Conservation (phyloP, 2,888 invertebrate species). For the Pteria penguin region DNA sequence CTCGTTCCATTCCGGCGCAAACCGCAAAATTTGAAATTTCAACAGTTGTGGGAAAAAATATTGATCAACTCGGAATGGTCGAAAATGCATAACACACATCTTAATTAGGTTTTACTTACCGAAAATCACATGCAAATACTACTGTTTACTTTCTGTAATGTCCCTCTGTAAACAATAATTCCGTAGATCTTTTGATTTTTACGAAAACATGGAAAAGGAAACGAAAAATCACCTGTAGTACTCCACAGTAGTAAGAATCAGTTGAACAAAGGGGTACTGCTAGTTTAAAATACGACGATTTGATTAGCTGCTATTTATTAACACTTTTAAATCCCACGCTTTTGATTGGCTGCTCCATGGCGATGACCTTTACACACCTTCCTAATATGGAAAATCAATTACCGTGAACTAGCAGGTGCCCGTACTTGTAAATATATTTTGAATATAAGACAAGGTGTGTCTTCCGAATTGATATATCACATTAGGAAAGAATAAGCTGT, state of each 20-base stretch:
- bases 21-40: too few species aligned
- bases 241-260: conserved; percentile 61
- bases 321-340: conserved; percentile 48
- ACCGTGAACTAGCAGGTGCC: conserved; percentile 39
- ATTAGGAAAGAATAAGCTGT: too few species aligned
- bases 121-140: not conserved
- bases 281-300: conserved; percentile 62
- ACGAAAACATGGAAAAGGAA: conserved; percentile 56
- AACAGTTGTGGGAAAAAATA: too few species aligned
- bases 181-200: conserved; percentile 18
- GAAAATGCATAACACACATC: too few species aligned
- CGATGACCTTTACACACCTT: conserved; percentile 57
- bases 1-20: too few species aligned
- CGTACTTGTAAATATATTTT: conserved; percentile 33
- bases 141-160: not conserved
- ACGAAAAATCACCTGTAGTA: conserved; percentile 53
- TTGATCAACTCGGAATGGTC: too few species aligned
- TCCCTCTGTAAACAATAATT: not conserved
- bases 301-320: conserved; percentile 58
- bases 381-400: conserved; percentile 61
- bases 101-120: not conserved
- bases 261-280: conserved; percentile 68
- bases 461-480: too few species aligned
- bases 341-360: conserved; percentile 61
- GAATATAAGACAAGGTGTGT: too few species aligned